Base-by-base conservation (phyloP, 2,113 vertebrate genomes). In the Oncorhynchus keta region DNA sequence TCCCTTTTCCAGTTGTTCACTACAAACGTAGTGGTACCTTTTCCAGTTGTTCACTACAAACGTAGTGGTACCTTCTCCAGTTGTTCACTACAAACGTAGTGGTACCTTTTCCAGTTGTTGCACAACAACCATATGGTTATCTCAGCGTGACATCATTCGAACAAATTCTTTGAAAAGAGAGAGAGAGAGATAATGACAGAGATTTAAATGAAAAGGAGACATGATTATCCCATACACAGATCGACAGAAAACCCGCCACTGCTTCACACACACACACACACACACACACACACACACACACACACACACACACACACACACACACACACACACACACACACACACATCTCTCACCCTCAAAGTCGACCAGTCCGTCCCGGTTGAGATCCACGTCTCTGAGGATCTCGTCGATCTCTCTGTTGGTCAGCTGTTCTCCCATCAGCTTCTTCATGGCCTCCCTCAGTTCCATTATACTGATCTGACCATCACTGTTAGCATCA, bases 391-490 rank as follows among this genome's bases (percentile, higher is more conserved):
- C 92, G 0, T 99, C 97, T 22, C 86, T 90, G 35, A 99, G 93
- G 86, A 99, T 98, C 86, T 97, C 97, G 0, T 96, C 96, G 74
- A 97, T 95, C 86, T 99, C 97, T 28, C 86, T 90, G 85, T 94
- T 93, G 82, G 93, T 95, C 84, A 98, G 92, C 39, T 97, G 96
- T 79, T 98, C 95, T 1, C 97, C 96, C 90, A 98, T 89, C 79
- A 99, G 92, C 83, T 94, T 96, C 89, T 95, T 96, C 94, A 97
- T 93, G 80, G 93, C 93, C 69, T 94, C 93, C 35, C 90, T 90
- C 18, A 94, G 86, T 86, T 94, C 93, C 73, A 39, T 86, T 22
- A 95, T 18, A 79, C 95, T 99, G 93, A 99, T 99, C 90, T 94
- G 92, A 12, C 97, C 97, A 0, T 99, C 97, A 0, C 96, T 92